phyloP scores from a whole-genome alignment of 2,888 invertebrate species.

The Spicauda simplicius region DNA sequence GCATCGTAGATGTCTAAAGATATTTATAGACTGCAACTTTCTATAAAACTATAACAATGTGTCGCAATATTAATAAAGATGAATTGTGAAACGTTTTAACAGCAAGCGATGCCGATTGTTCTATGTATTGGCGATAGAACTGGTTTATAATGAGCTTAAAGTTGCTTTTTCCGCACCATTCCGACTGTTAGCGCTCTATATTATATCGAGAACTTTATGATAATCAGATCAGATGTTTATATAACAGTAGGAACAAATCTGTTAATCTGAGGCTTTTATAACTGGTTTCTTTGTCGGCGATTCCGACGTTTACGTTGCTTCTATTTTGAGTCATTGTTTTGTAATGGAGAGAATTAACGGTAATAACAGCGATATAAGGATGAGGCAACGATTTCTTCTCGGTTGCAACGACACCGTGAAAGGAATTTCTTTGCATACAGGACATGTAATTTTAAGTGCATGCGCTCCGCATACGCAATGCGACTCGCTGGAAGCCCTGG shows the following conservation, averaged over 20 bases:
- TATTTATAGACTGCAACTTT: conserved; percentile 63
- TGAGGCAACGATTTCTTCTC: conserved; percentile 58
- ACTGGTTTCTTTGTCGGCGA: conserved; percentile 33
- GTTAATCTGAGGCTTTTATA: conserved; percentile 29
- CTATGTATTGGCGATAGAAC: conserved; percentile 43
- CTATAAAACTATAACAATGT: conserved; percentile 53
- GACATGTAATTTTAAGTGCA: conserved; percentile 75
- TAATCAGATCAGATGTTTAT: conserved; percentile 37
- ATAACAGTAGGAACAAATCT: conserved; percentile 30
- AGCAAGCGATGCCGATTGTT: conserved; percentile 41
- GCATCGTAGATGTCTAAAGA: conserved; percentile 30
- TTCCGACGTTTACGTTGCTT: conserved; percentile 1
- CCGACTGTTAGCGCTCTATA: conserved; percentile 26
- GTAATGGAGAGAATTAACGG: conserved; percentile 22
- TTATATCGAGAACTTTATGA: conserved; percentile 32
- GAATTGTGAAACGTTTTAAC: conserved; percentile 42
- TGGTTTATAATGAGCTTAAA: conserved; percentile 43
- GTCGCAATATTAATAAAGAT: conserved; percentile 42
- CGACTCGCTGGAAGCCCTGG: conserved; percentile 63
- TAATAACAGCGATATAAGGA: conserved; percentile 37
- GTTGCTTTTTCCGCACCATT: conserved; percentile 38
- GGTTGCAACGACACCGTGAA: conserved; percentile 53
- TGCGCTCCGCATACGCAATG: conserved; percentile 76
- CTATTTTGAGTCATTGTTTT: conserved; percentile 24
- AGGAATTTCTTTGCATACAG: conserved; percentile 75